Conservation (phyloP, 2,113 vertebrate species). For the Nothobranchius furzeri region DNA sequence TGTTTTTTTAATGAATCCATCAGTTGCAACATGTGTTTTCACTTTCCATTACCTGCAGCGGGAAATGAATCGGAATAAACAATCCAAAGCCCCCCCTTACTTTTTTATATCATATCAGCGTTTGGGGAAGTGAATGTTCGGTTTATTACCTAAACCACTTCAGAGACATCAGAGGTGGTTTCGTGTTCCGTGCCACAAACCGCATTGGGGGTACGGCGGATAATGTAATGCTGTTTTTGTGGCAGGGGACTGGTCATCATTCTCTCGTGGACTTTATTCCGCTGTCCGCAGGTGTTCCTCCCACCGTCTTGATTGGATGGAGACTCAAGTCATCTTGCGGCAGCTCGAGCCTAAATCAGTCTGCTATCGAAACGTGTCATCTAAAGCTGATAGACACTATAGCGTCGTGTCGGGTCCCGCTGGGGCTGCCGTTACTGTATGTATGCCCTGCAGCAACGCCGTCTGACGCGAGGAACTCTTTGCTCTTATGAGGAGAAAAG, state of each 20-base stretch:
- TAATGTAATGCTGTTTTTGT: constrained; percentile 60
- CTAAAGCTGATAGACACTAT: constrained; percentile 77
- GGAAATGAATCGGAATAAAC: constrained; percentile 39
- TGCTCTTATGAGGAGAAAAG: constrained; percentile 58
- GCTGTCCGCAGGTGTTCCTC: constrained; percentile 76
- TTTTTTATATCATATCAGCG: constrained; percentile 26
- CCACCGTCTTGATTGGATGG: constrained; percentile 74
- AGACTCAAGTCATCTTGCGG: constrained; percentile 69
- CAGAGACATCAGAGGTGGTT: constrained; percentile 51
- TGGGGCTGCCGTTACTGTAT: constrained; percentile 62
- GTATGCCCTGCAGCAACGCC: constrained; percentile 67
- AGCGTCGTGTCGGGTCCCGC: constrained; percentile 47
- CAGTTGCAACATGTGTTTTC: constrained; percentile 46
- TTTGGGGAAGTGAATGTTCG: constrained; percentile 39
- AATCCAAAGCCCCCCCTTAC: constrained; percentile 20
- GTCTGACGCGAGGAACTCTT: constrained; percentile 57
- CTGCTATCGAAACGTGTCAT: constrained; percentile 74
- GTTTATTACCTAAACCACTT: constrained; percentile 61
- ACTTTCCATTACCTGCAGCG: constrained; percentile 39
- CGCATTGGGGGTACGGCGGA: constrained; percentile 45
- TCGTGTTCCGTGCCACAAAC: constrained; percentile 56
- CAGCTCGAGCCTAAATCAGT: constrained; percentile 71
- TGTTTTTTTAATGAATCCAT: constrained; percentile 33
- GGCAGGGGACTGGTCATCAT: constrained; percentile 57
- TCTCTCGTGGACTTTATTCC: constrained; percentile 63